These are phyloP conservation scores for Perithous albicinctus DNA, from an alignment of 2,888 invertebrate genomes.

Conservation along the genomic window DNA sequence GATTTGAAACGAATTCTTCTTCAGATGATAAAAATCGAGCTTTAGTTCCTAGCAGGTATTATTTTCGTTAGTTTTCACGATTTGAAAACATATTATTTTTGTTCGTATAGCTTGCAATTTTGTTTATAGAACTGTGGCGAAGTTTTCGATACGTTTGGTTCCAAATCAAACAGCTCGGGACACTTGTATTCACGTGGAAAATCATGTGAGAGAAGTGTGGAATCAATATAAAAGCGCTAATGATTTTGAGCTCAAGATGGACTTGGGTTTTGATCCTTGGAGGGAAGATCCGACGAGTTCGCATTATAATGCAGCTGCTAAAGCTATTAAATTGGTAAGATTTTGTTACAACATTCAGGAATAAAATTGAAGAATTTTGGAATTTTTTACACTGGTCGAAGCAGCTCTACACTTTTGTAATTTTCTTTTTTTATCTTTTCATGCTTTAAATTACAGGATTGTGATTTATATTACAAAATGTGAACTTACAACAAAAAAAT, in stretches of 20 bases:
- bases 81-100: constrained; percentile 27
- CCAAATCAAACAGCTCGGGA: constrained; percentile 68
- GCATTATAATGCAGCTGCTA: constrained; percentile 71
- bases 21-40: constrained; percentile 46
- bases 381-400: too few species aligned
- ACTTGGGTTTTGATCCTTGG: constrained; percentile 72
- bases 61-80: neutral
- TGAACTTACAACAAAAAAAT: too few species aligned
- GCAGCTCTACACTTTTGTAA: too few species aligned
- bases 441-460: too few species aligned
- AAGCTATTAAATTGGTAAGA: constrained; percentile 70
- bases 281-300: constrained; percentile 69
- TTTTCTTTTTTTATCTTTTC: too few species aligned
- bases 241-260: constrained; percentile 68
- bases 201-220: constrained; percentile 69
- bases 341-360: neutral
- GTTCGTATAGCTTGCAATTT: neutral
- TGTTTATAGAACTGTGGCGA: constrained; percentile 66
- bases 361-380: too few species aligned
- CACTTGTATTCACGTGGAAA: constrained; percentile 65
- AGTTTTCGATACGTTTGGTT: constrained; percentile 72
- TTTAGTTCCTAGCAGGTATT: constrained; percentile 62
- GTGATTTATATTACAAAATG: too few species aligned
- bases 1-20: constrained; percentile 64
- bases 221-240: constrained; percentile 65